A percentile compares a stretch with the other conserved stretches of the same genome.
Evolutionary conservation across 2,797 vertebrate genomes (phyloP).

Genomic region (Acomys russatus): DNA sequence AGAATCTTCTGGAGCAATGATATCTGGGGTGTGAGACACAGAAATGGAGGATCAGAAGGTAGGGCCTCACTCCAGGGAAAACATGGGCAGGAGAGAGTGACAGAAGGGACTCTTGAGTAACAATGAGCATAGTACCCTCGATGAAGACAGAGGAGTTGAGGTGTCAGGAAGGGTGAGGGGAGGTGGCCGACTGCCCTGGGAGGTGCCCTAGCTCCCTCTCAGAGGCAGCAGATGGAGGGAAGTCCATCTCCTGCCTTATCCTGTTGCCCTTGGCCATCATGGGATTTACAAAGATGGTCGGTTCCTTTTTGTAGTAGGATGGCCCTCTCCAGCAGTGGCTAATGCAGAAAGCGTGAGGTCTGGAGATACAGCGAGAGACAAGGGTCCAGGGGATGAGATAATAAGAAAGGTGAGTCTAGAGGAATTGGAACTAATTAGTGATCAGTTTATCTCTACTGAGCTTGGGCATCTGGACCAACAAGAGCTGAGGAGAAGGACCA

Average conservation of each 20-base stretch:
- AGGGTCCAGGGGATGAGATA: not conserved
- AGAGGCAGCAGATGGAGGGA: not conserved
- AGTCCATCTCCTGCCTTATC: not conserved
- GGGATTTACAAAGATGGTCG: not conserved
- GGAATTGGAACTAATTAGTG: constrained; percentile 1
- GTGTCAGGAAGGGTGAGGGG: not conserved
- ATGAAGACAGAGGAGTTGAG: not conserved
- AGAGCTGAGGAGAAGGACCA: not conserved
- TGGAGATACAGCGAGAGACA: not conserved
- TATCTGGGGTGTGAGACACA: not conserved
- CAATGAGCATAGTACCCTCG: too few species aligned
- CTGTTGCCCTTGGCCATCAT: not conserved
- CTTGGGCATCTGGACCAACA: not conserved
- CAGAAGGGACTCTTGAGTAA: not conserved
- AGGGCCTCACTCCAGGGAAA: not conserved
- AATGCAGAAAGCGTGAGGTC: not conserved
- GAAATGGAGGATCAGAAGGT: not conserved
- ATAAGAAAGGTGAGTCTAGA: not conserved
- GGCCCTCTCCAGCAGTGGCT: not conserved
- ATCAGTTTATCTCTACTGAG: not conserved
- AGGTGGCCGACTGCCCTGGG: not conserved
- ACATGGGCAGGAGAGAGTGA: not conserved
- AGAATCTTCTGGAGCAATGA: not conserved
- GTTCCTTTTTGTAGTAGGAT: not conserved
- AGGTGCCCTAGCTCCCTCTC: not conserved